Evolutionary conservation across 1,140 invertebrate species (phyloP).

Genomic region (Nixonia krombeini): DNA sequence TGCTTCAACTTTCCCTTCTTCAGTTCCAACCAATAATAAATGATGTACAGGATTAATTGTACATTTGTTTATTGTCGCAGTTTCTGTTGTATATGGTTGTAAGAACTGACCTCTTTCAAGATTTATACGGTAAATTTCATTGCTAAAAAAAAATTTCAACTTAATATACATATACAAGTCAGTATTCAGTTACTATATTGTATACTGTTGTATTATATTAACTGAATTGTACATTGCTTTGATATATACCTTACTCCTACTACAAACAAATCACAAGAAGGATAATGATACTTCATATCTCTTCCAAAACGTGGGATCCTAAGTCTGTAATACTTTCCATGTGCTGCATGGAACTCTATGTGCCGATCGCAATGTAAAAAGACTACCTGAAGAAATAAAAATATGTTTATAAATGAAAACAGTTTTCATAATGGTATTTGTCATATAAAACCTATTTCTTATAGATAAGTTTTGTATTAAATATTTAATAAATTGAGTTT

Average conservation of each 20-base stretch:
- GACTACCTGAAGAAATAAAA: slow-evolving; percentile 75
- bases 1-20: slow-evolving; percentile 93
- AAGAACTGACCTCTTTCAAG: slow-evolving; percentile 96
- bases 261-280: slow-evolving; percentile 92
- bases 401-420: slow-evolving; percentile 1
- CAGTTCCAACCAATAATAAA: slow-evolving; percentile 89
- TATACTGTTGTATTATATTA: too few species aligned
- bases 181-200: too few species aligned
- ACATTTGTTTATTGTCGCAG: slow-evolving; percentile 87
- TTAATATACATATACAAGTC: too few species aligned
- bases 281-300: slow-evolving; percentile 93
- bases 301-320: slow-evolving; percentile 96
- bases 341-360: slow-evolving; percentile 95
- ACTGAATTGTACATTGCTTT: too few species aligned
- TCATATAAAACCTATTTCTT: too few species aligned
- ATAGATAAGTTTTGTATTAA: too few species aligned
- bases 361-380: slow-evolving; percentile 90
- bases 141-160: too few species aligned
- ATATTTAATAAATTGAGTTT: too few species aligned
- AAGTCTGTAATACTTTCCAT: slow-evolving; percentile 91
- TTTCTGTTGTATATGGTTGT: slow-evolving; percentile 83
- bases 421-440: slow-evolving; percentile 8
- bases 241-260: slow-evolving; percentile 81
- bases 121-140: slow-evolving; percentile 96
- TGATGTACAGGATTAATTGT: slow-evolving; percentile 92